Base-by-base conservation (phyloP, 2,797 vertebrate genomes). In the Hypotaenidia philippensis region DNA sequence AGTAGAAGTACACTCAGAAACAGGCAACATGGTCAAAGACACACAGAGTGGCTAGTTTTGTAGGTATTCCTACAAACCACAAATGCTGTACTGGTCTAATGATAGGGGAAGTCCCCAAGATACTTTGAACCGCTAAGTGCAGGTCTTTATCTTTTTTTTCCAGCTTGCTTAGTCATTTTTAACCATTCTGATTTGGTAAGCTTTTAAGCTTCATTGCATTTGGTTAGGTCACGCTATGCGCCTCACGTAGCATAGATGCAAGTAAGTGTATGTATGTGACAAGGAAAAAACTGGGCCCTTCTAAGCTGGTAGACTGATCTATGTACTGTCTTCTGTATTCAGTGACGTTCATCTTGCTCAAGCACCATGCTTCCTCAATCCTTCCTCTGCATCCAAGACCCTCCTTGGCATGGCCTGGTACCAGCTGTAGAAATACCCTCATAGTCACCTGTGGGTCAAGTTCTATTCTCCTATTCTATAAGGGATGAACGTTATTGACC, bases 391-490 rank as follows among this genome's bases (percentile, higher is more conserved):
- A 87, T 52, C 38, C 38, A 34, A 72, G 66, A 56, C 7, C 16
- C 16, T 70, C 36, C 78, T 70, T 63, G 32, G 52, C 40, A 55
- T 17, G 9, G 52, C 49, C 38, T 94, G 41, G 25, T 38, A 78
- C 26, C 27, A 70, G 44, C 70, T 81, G 63, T 50, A 94, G 81
- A 87, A 87, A 82, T 66, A 81, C 31, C 10, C n/a, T 80, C 17
- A 16, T 18, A 74, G 40, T 26, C 22, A 4, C 1, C 31, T 5
- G 4, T 29, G 52, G 40, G 59, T 91, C 68, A 77, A 65, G 57
- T 87, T 91, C 34, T 36, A 11, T 80, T 90, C 16, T 50, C 5
- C 40, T 68, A 9, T 0, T 0, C 25, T 55, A 7, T 18, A 70
- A 66, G 44, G 34, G 64, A 83, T 36, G 32, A 32, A n/a, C 45